Base-by-base conservation (phyloP, 2,797 vertebrate genomes). In the Alca torda region DNA sequence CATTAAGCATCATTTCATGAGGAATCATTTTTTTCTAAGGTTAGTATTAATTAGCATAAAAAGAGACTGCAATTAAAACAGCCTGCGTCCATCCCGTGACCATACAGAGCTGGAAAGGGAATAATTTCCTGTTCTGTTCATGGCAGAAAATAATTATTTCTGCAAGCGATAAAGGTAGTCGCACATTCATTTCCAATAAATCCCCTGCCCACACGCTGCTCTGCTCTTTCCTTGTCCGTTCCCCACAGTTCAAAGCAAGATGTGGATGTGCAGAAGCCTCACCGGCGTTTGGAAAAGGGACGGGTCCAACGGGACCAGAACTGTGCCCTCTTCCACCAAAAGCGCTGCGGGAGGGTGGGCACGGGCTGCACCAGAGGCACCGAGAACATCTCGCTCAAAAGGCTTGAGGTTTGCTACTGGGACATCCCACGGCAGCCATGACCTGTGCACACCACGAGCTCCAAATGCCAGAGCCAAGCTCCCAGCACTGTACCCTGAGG, bases 51-150 rank as follows among this genome's bases (percentile, higher is more conserved):
- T 75, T 18, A 91, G 25, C 39, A 76, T 23, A 61, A 74, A 41
- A 43, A 72, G 23, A 82, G 51, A 17, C 75, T 87, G 78, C 61
- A 92, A 91, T 79, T 70, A 89, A 73, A 75, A 3, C 84, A 91
- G 89, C 64, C 73, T 69, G 46, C 13, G 6, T 72, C 78, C 87
- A 90, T 33, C 60, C 88, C 81, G 33, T 33, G 72, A 78, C 45
- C 77, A 50, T 4, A 37, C 23, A 23, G 74, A 61, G 91, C 57
- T 31, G 69, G 50, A 56, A 90, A 75, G 69, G 54, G 86, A 94
- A 18, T 64, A 4, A 89, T 73, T 92, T 82, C 90, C 90, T 90
- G 39, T 51, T 51, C 77, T 46, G 19, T 17, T 65, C 4, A 0
- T 4, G 25, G 75, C 15, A 79, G 65, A 87, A 93, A 78, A 74